Conservation (phyloP, 2,113 vertebrate species). For the Hucho hucho region DNA sequence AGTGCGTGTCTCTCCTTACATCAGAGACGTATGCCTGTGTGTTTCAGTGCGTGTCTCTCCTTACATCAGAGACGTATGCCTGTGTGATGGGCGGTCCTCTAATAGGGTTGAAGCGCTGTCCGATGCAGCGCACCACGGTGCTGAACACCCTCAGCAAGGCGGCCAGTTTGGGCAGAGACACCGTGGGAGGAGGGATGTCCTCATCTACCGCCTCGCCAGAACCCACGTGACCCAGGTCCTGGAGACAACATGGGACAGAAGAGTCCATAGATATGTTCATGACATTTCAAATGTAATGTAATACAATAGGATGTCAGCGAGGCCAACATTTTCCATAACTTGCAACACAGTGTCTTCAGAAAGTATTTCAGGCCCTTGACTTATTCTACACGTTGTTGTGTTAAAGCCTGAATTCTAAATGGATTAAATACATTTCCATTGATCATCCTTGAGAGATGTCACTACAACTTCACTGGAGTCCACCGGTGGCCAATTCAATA, state of each 20-base stretch:
- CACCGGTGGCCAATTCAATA: no score
- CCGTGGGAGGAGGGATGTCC: constrained; percentile 93
- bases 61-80: constrained; percentile 22
- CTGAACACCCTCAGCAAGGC: constrained; percentile 95
- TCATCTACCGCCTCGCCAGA: constrained; percentile 89
- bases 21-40: no score
- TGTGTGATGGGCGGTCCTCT: constrained; percentile 94
- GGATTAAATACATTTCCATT: no score
- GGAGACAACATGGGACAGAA: background rate
- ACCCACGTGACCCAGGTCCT: constrained; percentile 93
- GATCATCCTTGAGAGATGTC: no score
- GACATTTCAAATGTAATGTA: background rate
- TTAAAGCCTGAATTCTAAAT: no score
- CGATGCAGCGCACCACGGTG: constrained; percentile 96
- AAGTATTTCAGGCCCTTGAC: no score
- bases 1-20: no score
- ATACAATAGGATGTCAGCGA: background rate
- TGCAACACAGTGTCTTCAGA: no score
- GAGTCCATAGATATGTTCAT: no score
- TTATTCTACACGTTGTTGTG: no score
- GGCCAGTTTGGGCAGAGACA: constrained; percentile 93
- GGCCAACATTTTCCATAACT: background rate
- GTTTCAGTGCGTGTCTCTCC: no score
- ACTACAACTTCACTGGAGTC: no score
- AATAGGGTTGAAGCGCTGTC: constrained; percentile 91